Percentiles rank a stretch among this genome's conserved stretches.
phyloP scores from a whole-genome alignment of 1,140 invertebrate genomes.

The Rhopalosiphum padi region DNA sequence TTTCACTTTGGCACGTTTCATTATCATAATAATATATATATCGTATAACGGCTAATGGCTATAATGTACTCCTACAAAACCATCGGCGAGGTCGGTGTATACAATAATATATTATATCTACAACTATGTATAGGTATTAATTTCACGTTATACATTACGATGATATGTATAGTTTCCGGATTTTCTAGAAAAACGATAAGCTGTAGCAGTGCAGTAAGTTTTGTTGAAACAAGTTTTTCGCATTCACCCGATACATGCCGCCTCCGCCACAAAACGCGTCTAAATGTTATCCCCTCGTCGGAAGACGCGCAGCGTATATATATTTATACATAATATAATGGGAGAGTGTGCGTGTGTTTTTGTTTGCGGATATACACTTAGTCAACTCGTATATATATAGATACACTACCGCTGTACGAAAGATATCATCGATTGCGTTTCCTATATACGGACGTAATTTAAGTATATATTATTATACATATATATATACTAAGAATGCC shows the following conservation, averaged over 20 bases:
- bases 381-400: neutral
- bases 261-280: neutral
- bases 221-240: neutral
- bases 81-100: neutral
- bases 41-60: conserved; percentile 4
- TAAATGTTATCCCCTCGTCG: neutral
- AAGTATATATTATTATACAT: neutral
- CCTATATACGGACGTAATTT: neutral
- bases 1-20: neutral
- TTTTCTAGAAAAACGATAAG: neutral
- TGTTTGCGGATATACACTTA: conserved; percentile 1
- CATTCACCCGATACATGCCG: neutral
- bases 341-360: neutral
- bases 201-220: neutral
- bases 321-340: neutral
- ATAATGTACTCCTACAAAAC: neutral
- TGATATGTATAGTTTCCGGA: neutral
- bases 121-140: neutral
- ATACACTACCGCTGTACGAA: neutral
- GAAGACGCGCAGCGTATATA: neutral
- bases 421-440: conserved; percentile 19
- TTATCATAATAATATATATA: too few species aligned
- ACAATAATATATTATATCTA: neutral
- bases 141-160: neutral
- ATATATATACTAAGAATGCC: neutral